A percentile compares a stretch with the other conserved stretches of the same genome.
phyloP scores from a whole-genome alignment of 2,888 invertebrate genomes.

The Epiperipatus broadwayi region DNA sequence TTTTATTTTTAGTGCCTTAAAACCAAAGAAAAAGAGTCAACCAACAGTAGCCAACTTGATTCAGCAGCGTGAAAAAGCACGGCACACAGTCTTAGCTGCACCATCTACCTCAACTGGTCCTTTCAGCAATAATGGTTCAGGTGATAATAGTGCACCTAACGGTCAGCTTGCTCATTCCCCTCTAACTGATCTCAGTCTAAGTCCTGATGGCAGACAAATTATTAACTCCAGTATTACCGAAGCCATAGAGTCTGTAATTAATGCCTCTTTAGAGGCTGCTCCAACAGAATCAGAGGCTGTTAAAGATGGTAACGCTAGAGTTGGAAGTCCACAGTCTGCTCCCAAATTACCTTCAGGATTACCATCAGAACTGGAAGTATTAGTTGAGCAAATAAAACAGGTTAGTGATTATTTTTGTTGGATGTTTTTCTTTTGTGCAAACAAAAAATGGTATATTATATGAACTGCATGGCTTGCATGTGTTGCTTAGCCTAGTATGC shows the following conservation, averaged over 20 bases:
- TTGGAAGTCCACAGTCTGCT: no score
- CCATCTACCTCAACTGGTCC: no score
- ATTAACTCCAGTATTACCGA: conserved; percentile 18
- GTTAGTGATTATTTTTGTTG: no score
- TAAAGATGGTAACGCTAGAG: no score
- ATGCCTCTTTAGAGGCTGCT: no score
- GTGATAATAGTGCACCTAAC: conserved; percentile 1
- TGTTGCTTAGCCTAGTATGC: no score
- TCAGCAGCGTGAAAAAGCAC: conserved; percentile 23
- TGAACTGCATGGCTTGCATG: no score
- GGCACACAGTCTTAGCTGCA: no score
- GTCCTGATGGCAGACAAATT: no score
- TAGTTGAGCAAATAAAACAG: conserved; percentile 32
- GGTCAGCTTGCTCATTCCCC: conserved; percentile 4
- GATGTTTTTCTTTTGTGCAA: no score
- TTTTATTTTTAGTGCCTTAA: conserved; percentile 17
- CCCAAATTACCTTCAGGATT: conserved; percentile 32
- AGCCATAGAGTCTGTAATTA: conserved; percentile 19
- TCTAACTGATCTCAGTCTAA: neutral
- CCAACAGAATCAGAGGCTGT: no score
- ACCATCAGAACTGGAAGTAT: conserved; percentile 31
- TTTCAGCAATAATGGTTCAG: conserved; percentile 4
- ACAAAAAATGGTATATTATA: no score
- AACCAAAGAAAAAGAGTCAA: conserved; percentile 22
- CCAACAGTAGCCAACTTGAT: conserved; percentile 24